These are phyloP conservation scores for Andrena minutula DNA, from an alignment of 2,888 invertebrate genomes.

Conservation along the genomic window DNA sequence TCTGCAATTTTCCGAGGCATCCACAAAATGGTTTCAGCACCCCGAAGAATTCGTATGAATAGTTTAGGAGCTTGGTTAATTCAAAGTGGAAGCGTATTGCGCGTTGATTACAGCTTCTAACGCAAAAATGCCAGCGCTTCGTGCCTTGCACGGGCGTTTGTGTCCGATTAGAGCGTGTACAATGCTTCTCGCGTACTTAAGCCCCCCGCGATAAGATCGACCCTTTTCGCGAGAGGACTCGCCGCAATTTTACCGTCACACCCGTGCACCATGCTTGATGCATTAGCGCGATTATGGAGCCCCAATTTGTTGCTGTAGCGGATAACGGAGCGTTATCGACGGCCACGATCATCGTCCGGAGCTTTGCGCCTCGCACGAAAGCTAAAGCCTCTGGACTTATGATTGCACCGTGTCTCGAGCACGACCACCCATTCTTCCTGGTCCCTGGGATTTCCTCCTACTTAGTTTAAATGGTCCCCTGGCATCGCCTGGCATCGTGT, in stretches of 20 bases:
- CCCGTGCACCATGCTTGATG: slow-evolving; percentile 77
- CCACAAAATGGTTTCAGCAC: background rate
- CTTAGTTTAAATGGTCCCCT: background rate
- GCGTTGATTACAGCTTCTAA: slow-evolving; percentile 55
- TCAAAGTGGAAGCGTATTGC: slow-evolving; percentile 37
- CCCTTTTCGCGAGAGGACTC: slow-evolving; percentile 75
- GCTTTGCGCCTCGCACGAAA: slow-evolving; percentile 66
- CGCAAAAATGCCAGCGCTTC: slow-evolving; percentile 53
- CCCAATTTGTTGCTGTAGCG: slow-evolving; percentile 80
- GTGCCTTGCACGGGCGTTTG: slow-evolving; percentile 38
- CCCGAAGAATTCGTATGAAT: background rate
- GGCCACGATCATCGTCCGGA: slow-evolving; percentile 75
- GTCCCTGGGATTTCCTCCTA: slow-evolving; percentile 26
- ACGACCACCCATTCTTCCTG: slow-evolving; percentile 58
- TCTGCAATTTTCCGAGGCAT: background rate
- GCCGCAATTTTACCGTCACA: slow-evolving; percentile 81
- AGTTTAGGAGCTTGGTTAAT: slow-evolving; percentile 31
- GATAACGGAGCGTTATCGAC: slow-evolving; percentile 75
- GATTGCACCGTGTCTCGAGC: slow-evolving; percentile 54
- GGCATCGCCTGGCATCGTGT: background rate
- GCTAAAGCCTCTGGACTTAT: slow-evolving; percentile 39
- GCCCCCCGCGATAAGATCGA: slow-evolving; percentile 53
- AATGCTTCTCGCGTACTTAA: slow-evolving; percentile 59
- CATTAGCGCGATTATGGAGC: slow-evolving; percentile 81
- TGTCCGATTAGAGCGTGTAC: slow-evolving; percentile 51